Conservation (phyloP, 2,888 invertebrate genomes). For the Lottia gigantea region DNA sequence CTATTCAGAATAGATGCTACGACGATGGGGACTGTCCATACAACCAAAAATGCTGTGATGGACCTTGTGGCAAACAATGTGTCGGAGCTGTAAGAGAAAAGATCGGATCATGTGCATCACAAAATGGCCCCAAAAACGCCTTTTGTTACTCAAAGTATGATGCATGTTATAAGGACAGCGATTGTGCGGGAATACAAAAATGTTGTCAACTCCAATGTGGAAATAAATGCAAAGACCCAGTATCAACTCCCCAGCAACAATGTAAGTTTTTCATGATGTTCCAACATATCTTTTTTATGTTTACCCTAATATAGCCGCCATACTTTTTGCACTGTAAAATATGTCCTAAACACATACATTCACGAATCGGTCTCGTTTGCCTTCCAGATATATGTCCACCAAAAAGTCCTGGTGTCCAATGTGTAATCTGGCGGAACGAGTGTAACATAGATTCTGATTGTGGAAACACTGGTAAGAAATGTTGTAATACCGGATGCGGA, state of each 20-base stretch:
- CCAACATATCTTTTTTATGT: too few relatives aligned
- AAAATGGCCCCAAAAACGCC: not conserved
- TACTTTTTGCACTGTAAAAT: too few relatives aligned
- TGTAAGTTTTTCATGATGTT: too few relatives aligned
- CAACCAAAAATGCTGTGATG: not conserved
- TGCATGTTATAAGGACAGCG: not conserved
- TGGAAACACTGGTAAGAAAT: not conserved
- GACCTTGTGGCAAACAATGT: slow-evolving; percentile 2
- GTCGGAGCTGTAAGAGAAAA: not conserved
- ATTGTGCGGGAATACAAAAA: not conserved
- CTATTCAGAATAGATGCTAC: not conserved
- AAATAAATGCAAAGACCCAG: not conserved
- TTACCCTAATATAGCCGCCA: too few relatives aligned
- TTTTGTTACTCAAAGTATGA: not conserved
- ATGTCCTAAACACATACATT: too few relatives aligned
- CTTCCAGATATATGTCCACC: not conserved
- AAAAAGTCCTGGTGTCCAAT: not conserved
- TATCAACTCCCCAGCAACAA: not conserved
- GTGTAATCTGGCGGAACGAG: not conserved
- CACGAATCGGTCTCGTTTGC: not conserved
- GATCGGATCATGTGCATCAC: not conserved
- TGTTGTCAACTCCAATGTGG: not conserved
- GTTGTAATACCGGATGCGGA: not conserved
- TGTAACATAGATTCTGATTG: not conserved
- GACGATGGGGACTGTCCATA: not conserved